phyloP scores from a whole-genome alignment of 2,888 invertebrate species.

The Cistogaster globosa region DNA sequence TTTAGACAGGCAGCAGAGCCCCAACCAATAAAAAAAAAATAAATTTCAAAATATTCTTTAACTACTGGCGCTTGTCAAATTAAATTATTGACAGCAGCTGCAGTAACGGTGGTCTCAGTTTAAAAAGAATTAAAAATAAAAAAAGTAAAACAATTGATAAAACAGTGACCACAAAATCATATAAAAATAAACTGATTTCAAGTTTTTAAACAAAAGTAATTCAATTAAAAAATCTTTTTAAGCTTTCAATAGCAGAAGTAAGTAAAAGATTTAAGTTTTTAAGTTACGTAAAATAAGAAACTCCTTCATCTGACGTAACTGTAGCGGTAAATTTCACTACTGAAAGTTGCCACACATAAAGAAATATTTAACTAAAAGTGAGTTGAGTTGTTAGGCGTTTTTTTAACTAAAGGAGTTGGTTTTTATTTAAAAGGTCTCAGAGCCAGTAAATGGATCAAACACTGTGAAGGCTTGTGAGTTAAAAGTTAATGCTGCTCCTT shows the following conservation, averaged over 20 bases:
- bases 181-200: not conserved
- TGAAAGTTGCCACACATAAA: no score
- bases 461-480: no score
- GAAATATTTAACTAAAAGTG: no score
- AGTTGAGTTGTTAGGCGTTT: no score
- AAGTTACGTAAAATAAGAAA: no score
- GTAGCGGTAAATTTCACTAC: no score
- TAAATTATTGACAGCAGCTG: constrained; percentile 52
- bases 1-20: constrained; percentile 37
- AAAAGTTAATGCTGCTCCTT: no score
- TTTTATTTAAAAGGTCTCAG: no score
- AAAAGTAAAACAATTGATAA: not conserved
- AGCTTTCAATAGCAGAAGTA: not conserved
- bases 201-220: not conserved
- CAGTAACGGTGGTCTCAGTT: not conserved
- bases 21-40: constrained; percentile 19
- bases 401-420: no score
- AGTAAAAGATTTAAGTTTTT: no score
- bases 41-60: constrained; percentile 49
- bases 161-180: constrained; percentile 25
- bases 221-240: not conserved
- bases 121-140: not conserved
- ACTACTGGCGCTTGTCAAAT: constrained; percentile 62
- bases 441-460: no score
- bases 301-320: no score